Base-by-base conservation (phyloP, 92 coral and sea anemone genomes). In the Zoanthus sansibaricus region DNA sequence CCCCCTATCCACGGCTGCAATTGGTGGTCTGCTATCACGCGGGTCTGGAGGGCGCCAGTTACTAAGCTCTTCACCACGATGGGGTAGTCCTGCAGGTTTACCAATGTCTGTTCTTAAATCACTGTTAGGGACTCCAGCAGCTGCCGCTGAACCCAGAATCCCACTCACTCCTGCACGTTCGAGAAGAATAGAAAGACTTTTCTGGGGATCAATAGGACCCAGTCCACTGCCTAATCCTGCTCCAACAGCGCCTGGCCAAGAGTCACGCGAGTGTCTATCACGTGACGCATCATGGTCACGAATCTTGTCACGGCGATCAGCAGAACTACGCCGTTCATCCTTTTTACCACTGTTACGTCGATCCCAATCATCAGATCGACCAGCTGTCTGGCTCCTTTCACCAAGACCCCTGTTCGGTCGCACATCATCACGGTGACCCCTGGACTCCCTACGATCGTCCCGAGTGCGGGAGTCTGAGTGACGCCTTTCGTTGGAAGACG, bases 81-180 rank as follows among this genome's bases (percentile, higher is more conserved):
- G 82, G 30, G 86, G 92, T 42, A 90, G 76, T 8, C 87, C 94
- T 58, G 88, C 82, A 13, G 93, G 88, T 77, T 95, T 95, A 15
- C 79, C 85, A 7, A 93, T 87, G 56, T 92, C 92, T 68, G 93
- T 71, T 59, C 95, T 90, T 14, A 86, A 88, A 9, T 87, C 91
- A 59, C 74, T 82, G 77, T 79, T 91, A 7, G 85, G 67, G 6
- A 47, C 85, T 31, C 86, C 91, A 67, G 91, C 90, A 5, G 75
- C 86, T 10, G 92, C 84, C 2, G 91, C 87, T 16, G 91, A 87
- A 5, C 99, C 99, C 11, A 97, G 94, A 71, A 97, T 93, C 12
- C 98, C 98, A 78, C 99, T 92, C 75, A 97, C 99, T 3, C 99
- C 99, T 44, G 99, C 99, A 30, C 99, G 97, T 82, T 97, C 98